A percentile compares a stretch with the other conserved stretches of the same genome.
phyloP scores from a whole-genome alignment of 2,113 vertebrate species.

The Muntiacus muntjak region DNA sequence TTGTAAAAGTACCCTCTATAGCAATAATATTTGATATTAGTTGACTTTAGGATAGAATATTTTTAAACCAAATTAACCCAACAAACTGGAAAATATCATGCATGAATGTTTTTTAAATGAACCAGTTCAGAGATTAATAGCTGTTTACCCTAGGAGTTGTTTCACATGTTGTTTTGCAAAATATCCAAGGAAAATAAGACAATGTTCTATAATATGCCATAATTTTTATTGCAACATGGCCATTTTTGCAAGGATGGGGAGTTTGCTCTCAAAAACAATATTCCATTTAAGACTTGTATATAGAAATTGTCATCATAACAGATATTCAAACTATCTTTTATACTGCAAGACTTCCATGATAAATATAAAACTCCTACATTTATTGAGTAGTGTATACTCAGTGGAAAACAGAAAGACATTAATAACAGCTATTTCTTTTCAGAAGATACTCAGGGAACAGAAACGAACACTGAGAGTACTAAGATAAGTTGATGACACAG shows the following conservation, averaged over 20 bases:
- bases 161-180: slow-evolving; percentile 74
- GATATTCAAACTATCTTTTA: slow-evolving; percentile 84
- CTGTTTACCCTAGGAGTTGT: slow-evolving; percentile 74
- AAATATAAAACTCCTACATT: slow-evolving; percentile 83
- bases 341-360: slow-evolving; percentile 84
- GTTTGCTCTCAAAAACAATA: slow-evolving; percentile 89
- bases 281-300: slow-evolving; percentile 94
- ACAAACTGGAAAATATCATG: slow-evolving; percentile 58
- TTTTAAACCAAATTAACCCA: slow-evolving; percentile 67
- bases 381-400: slow-evolving; percentile 87
- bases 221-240: slow-evolving; percentile 96
- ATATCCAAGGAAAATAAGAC: slow-evolving; percentile 85
- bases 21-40: slow-evolving; percentile 65
- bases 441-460: slow-evolving; percentile 84
- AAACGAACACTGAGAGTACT: slow-evolving; percentile 87
- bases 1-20: slow-evolving; percentile 70
- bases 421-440: slow-evolving; percentile 82
- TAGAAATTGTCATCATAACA: slow-evolving; percentile 89
- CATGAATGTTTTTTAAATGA: slow-evolving; percentile 59
- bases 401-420: slow-evolving; percentile 86
- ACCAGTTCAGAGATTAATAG: slow-evolving; percentile 71
- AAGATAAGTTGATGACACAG: slow-evolving; percentile 82
- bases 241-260: slow-evolving; percentile 66
- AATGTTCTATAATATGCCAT: slow-evolving; percentile 88
- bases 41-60: slow-evolving; percentile 50